Percentiles rank a stretch among this genome's conserved stretches.
These are phyloP conservation scores for Lasius fuliginosus DNA, from an alignment of 2,888 invertebrate genomes.

Conservation along the genomic window DNA sequence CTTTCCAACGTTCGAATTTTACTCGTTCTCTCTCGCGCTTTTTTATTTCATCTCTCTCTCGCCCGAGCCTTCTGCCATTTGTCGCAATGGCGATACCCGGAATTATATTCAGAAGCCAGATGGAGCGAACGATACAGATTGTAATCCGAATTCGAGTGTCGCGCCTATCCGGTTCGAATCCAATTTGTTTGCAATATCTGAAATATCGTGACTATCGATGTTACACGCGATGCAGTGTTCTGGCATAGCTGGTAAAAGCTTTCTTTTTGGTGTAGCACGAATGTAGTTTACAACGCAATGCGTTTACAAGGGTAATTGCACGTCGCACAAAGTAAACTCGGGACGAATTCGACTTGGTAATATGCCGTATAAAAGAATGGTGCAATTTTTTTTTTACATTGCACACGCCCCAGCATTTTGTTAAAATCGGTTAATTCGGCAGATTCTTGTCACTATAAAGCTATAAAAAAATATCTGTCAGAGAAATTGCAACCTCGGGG, in stretches of 20 bases:
- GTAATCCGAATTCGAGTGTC: conserved; percentile 69
- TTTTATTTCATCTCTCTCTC: conserved; percentile 42
- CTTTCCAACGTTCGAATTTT: conserved; percentile 36
- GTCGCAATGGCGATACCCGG: conserved; percentile 38
- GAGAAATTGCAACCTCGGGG: conserved; percentile 53
- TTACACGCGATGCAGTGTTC: conserved; percentile 48
- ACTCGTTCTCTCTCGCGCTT: background rate
- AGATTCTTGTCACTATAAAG: conserved; percentile 54
- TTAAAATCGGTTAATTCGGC: conserved; percentile 39
- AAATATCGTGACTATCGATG: conserved; percentile 56
- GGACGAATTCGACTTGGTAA: conserved; percentile 57
- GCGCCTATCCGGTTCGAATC: conserved; percentile 63
- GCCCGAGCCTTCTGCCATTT: conserved; percentile 46
- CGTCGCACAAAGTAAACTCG: conserved; percentile 64
- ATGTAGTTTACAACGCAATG: conserved; percentile 57
- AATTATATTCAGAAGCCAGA: conserved; percentile 67
- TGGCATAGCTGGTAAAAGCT: conserved; percentile 63
- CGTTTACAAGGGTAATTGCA: conserved; percentile 71
- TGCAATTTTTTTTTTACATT: conserved; percentile 43
- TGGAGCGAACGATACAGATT: conserved; percentile 69
- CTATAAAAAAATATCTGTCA: conserved; percentile 52
- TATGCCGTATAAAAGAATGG: conserved; percentile 49
- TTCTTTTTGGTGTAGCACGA: conserved; percentile 48
- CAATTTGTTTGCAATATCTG: conserved; percentile 69
- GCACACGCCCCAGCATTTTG: conserved; percentile 39